Conservation (phyloP, 35 echinoderm and acorn worm genomes). For the Apostichopus japonicus region DNA sequence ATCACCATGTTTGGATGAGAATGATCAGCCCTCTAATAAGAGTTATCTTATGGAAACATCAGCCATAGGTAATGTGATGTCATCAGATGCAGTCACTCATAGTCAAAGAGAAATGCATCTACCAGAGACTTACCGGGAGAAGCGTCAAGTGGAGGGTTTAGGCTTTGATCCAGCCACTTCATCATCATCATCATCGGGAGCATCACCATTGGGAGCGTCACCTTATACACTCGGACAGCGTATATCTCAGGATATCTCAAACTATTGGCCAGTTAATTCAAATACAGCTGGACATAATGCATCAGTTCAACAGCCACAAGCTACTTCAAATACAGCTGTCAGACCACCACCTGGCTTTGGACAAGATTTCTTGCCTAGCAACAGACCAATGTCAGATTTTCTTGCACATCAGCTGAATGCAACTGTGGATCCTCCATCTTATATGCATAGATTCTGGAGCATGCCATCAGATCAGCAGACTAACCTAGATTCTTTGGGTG, state of each 20-base stretch:
- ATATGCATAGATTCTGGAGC: slow-evolving; percentile 41
- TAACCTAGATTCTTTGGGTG: not conserved
- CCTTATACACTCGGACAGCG: not conserved
- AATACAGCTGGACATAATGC: not conserved
- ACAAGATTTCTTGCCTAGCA: not conserved
- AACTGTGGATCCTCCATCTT: not conserved
- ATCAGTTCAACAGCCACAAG: no score
- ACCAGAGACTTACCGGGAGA: no score
- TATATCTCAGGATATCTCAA: not conserved
- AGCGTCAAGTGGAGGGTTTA: not conserved
- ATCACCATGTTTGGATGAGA: slow-evolving; percentile 1
- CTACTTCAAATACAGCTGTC: not conserved
- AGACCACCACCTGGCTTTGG: not conserved
- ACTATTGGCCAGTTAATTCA: not conserved
- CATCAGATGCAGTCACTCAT: not conserved
- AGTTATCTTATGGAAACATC: not conserved
- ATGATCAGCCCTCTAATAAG: not conserved
- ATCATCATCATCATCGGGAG: not conserved
- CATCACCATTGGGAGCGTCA: not conserved
- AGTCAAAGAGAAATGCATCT: no score
- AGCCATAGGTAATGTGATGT: not conserved
- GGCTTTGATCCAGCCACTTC: not conserved
- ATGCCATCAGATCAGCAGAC: not conserved
- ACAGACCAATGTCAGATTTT: slow-evolving; percentile 38
- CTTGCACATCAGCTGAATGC: slow-evolving; percentile 17